Base-by-base conservation (phyloP, 1,140 invertebrate species). In the Ceratina calcarata region DNA sequence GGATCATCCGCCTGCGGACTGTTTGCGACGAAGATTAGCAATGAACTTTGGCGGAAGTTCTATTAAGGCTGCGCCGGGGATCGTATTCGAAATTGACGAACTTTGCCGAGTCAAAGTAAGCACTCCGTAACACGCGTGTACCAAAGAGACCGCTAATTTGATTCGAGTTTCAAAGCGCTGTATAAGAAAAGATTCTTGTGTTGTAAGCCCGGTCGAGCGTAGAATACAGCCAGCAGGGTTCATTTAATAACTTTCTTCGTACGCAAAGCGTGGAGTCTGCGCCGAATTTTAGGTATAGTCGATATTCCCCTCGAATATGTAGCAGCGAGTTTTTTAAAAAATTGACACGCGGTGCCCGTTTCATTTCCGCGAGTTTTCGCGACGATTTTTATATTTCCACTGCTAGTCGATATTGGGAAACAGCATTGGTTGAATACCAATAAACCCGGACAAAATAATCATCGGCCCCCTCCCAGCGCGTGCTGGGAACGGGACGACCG, bases 161-260 rank as follows among this genome's bases (percentile, higher is more conserved):
- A 18, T 15, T 4, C 37, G 13, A 51, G 22, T 76, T 60, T 49
- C n/a, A 45, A 45, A 45, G 7, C 13, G 0, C 4, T 3, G 6
- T 18, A 45, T 45, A 45, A 45, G 37, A 45, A 45, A 78, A 27
- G 60, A 72, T 49, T 16, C 37, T 45, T 45, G 24, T 10, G 2
- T 6, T 12, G 16, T 0, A 15, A n/a, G 18, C 16, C 20, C 0
- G 49, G 16, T 71, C n/a, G 49, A 3, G 55, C 60, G 16, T 65
- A 72, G 55, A 78, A 15, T 32, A n/a, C 3, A 55, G 55, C 27
- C n/a, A 16, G 12, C 15, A 22, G 37, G 60, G 32, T 72, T 64
- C 53, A 72, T 78, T 78, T 78, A 78, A 64, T 78, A 78, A 72
- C 49, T 13, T 1, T 6, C 15, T 16, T 16, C 18, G 45, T n/a